Evolutionary conservation across 2,113 vertebrate species (phyloP).

Genomic region (Oreamnos americanus): DNA sequence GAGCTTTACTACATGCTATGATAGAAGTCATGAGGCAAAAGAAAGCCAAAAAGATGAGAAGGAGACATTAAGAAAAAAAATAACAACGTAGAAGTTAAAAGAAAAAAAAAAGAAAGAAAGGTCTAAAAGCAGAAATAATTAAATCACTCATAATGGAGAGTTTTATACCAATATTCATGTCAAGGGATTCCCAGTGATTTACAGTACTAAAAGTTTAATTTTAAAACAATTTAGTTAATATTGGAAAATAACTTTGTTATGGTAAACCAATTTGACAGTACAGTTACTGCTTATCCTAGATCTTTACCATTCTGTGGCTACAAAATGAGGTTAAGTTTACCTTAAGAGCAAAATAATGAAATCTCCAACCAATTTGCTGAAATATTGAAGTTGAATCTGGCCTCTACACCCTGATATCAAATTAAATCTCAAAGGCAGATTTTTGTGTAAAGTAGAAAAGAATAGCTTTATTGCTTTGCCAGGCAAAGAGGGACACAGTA

Average conservation of each 20-base stretch:
- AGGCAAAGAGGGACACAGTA: neutral
- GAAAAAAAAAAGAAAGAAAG: neutral
- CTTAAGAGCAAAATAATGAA: neutral
- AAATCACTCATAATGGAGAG: neutral
- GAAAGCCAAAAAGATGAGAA: neutral
- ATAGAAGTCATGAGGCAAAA: neutral
- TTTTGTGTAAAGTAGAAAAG: neutral
- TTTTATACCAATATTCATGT: neutral
- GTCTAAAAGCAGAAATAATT: neutral
- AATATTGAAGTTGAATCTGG: neutral
- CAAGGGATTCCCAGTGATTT: neutral
- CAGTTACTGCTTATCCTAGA: neutral
- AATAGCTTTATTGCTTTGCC: neutral
- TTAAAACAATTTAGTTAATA: neutral
- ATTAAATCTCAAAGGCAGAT: neutral
- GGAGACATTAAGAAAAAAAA: neutral
- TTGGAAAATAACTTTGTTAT: neutral
- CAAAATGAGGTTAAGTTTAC: neutral
- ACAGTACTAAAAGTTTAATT: neutral
- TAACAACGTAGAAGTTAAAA: neutral
- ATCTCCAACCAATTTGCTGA: neutral
- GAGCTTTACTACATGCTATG: neutral
- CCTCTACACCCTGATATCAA: neutral
- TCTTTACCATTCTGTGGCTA: neutral
- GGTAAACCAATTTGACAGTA: neutral